Evolutionary conservation across 2,888 invertebrate species (phyloP), one percentile per base, ranked within the genome.

Genomic region (Hypolimnas misippus): DNA sequence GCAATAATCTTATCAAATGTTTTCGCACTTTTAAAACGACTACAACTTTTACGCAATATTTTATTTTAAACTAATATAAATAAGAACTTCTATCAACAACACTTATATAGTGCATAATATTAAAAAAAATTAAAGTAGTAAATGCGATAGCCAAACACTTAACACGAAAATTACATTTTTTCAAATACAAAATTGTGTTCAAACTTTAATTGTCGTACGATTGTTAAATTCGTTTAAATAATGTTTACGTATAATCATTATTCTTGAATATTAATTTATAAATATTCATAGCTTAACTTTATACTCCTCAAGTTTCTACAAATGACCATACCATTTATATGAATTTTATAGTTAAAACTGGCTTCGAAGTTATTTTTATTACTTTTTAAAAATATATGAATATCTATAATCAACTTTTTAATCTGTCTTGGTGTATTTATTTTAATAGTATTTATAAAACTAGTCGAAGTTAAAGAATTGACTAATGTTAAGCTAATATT

Each of bases 1-100:
- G 59, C 12, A 5, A 5, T 58, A 58, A 42, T 58, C 60, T 60
- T 60, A 60, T 60, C 60, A 46, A 53, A 53, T 25, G 35, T 49
- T 49, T 49, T 49, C 49, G 49, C 29, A 46, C 4, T n/a, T 38
- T 38, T 38, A n/a, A 38, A 38, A 38, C n/a, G 10, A 4, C n/a
- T 38, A 4, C 35, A 3, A 38, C n/a, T 38, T n/a, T 38, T 38
- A 38, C 4, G 35, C n/a, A n/a, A 12, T 38, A n/a, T 12, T 35
- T n/a, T 35, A 35, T n/a, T 38, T 38, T n/a, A n/a, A n/a, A n/a
- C n/a, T n/a, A n/a, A n/a, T n/a, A n/a, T n/a, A n/a, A n/a, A n/a
- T n/a, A n/a, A n/a, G n/a, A n/a, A n/a, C n/a, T n/a, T n/a, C n/a
- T n/a, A n/a, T n/a, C n/a, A n/a, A n/a, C n/a, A n/a, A n/a, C n/a